These are phyloP conservation scores for Bugulina stolonifera DNA, from an alignment of 2,888 invertebrate genomes.

Conservation along the genomic window DNA sequence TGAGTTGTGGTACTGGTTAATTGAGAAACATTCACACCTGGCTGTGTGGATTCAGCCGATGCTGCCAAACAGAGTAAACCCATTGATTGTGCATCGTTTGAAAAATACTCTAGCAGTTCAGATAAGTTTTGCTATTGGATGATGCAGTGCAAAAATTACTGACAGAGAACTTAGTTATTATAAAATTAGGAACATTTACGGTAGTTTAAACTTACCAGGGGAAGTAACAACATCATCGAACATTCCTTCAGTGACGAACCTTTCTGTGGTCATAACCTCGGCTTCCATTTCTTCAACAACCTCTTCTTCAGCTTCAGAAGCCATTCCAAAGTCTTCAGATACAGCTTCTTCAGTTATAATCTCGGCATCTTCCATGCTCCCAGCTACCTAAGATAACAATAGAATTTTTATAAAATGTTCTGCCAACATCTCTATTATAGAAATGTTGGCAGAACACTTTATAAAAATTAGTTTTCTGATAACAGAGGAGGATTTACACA, in stretches of 20 bases:
- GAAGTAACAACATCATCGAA: background rate
- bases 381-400: conserved; percentile 1
- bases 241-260: background rate
- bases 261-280: background rate
- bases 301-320: conserved; percentile 4
- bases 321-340: background rate
- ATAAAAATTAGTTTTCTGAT: too few species aligned
- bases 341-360: background rate
- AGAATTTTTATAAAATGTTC: background rate
- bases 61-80: too few species aligned
- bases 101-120: too few species aligned
- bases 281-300: background rate
- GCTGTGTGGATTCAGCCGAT: too few species aligned
- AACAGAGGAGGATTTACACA: too few species aligned
- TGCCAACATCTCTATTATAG: background rate
- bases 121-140: too few species aligned
- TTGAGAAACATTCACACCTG: too few species aligned
- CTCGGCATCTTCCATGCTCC: background rate
- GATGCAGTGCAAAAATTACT: too few species aligned
- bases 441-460: background rate
- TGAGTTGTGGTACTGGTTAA: background rate
- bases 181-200: too few species aligned
- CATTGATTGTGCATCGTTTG: too few species aligned
- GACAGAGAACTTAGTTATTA: too few species aligned
- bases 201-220: too few species aligned